phyloP scores from a whole-genome alignment of 2,797 vertebrate species.

The Synanceia verrucosa region DNA sequence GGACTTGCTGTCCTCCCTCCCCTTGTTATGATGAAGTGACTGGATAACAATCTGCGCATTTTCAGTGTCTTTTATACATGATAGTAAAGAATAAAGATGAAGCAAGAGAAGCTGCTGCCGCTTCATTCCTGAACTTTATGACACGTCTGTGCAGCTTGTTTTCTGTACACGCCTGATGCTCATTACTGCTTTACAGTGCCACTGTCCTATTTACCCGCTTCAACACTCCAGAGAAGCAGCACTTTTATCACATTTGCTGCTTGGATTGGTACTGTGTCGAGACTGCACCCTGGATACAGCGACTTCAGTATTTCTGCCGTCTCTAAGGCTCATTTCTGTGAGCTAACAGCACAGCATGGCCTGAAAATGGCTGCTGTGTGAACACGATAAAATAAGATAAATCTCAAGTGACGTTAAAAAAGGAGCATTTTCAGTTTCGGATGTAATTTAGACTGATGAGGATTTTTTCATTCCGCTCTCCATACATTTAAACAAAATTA shows the following conservation, averaged over 20 bases:
- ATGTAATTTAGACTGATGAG: background rate
- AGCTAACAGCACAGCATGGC: background rate
- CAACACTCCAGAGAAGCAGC: background rate
- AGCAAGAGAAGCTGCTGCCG: background rate
- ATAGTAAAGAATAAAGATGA: background rate
- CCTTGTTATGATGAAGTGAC: background rate
- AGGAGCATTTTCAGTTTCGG: background rate
- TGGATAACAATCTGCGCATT: background rate
- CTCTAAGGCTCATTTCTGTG: background rate
- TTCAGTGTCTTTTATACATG: background rate
- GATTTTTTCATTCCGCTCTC: background rate
- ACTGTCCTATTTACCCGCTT: background rate
- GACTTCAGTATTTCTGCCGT: background rate
- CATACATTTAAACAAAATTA: background rate
- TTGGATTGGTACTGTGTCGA: background rate
- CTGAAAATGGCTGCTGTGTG: background rate
- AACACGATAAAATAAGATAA: background rate
- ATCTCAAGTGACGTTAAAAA: background rate
- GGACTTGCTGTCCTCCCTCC: background rate
- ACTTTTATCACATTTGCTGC: constrained; percentile 6
- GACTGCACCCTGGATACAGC: background rate
- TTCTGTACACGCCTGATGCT: background rate
- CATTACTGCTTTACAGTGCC: background rate
- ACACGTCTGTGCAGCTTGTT: background rate
- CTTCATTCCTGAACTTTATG: background rate